phyloP scores from a whole-genome alignment of 2,888 invertebrate species.

The Orthonevra nobilis region DNA sequence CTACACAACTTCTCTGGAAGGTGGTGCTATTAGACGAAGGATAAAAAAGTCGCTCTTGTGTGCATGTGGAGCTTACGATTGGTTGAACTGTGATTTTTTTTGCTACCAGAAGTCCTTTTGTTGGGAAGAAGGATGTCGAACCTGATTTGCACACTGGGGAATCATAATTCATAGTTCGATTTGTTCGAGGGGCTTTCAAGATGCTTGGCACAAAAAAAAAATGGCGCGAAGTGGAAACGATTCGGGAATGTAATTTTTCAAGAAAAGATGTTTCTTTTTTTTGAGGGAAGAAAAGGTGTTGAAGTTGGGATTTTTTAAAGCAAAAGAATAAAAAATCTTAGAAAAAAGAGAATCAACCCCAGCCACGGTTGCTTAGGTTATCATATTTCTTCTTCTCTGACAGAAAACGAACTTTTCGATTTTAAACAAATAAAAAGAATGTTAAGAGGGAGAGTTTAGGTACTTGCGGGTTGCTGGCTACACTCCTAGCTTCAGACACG shows the following conservation, averaged over 20 bases:
- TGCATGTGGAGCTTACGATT: slow-evolving; percentile 61
- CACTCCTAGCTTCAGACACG: no score
- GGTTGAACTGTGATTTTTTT: slow-evolving; percentile 42
- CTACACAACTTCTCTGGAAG: slow-evolving; percentile 23
- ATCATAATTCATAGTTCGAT: slow-evolving; percentile 4
- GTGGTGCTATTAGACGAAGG: slow-evolving; percentile 44
- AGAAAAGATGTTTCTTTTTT: neutral
- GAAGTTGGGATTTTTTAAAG: no score
- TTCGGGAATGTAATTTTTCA: no score
- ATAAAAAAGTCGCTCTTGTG: slow-evolving; percentile 45
- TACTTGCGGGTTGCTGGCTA: no score
- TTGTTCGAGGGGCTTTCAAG: neutral
- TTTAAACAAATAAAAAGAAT: no score
- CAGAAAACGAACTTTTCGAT: no score
- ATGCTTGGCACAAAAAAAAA: slow-evolving; percentile 37
- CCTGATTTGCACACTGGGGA: slow-evolving; percentile 49
- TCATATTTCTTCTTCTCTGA: no score
- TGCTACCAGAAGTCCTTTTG: neutral
- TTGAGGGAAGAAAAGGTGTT: no score
- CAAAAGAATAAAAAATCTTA: no score
- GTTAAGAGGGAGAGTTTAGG: no score
- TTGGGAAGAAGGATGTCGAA: slow-evolving; percentile 26
- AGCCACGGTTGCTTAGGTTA: no score
- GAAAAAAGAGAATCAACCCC: no score
- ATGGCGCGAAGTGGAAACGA: slow-evolving; percentile 45